Evolutionary conservation across 1,140 invertebrate species (phyloP).

Genomic region (Drosophila arizonae): DNA sequence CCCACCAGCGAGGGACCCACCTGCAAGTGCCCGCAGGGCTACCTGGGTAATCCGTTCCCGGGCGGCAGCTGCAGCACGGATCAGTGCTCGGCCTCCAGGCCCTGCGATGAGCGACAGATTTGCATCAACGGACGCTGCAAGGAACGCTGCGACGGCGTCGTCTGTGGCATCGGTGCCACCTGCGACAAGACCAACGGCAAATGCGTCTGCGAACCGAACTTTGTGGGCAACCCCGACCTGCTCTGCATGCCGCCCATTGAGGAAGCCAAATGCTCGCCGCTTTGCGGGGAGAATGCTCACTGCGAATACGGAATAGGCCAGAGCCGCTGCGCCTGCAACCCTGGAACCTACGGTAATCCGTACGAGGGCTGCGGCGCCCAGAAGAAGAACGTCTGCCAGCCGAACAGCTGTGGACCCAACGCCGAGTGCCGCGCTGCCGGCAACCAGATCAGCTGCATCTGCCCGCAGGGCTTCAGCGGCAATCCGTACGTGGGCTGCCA

Average conservation of each 20-base stretch:
- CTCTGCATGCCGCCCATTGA: conserved; percentile 94
- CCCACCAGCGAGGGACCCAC: conserved; percentile 93
- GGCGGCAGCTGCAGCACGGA: conserved; percentile 92
- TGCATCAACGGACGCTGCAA: conserved; percentile 94
- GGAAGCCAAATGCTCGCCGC: conserved; percentile 90
- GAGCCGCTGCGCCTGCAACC: conserved; percentile 92
- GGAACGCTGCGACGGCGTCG: conserved; percentile 91
- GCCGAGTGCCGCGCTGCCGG: conserved; percentile 90
- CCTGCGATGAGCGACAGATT: conserved; percentile 90
- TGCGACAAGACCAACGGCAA: conserved; percentile 91
- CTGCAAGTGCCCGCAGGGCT: conserved; percentile 93
- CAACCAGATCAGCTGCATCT: conserved; percentile 90
- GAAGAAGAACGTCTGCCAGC: conserved; percentile 88
- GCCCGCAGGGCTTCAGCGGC: conserved; percentile 91
- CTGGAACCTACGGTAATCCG: conserved; percentile 92
- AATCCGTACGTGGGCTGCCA: conserved; percentile 93
- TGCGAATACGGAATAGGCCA: conserved; percentile 90
- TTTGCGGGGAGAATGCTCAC: conserved; percentile 92
- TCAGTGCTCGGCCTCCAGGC: conserved; percentile 89
- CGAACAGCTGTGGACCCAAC: conserved; percentile 89
- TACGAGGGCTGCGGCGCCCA: conserved; percentile 90
- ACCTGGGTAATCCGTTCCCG: conserved; percentile 94
- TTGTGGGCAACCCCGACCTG: conserved; percentile 93
- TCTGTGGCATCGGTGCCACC: conserved; percentile 91
- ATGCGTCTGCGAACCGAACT: conserved; percentile 93